Evolutionary conservation across 2,888 invertebrate species (phyloP), one percentile per base, ranked within the genome.

Genomic region (Drosophila ustulata): DNA sequence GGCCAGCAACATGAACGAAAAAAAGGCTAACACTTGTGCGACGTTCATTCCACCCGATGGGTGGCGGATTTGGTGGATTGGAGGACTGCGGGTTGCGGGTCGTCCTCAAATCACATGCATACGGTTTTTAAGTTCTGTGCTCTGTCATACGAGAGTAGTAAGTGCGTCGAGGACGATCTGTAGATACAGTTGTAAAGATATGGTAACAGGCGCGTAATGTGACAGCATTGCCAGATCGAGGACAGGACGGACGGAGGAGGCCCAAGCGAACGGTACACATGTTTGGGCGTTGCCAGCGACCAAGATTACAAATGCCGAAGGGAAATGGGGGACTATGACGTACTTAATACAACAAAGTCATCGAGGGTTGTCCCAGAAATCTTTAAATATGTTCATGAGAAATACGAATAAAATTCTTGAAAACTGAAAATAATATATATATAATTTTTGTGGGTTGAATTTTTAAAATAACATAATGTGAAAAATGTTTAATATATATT

Each of bases 161-260:
- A 87, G 82, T 82, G 84, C 73, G 80, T 73, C 71, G 80, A 75
- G 88, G 68, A 84, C 82, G 85, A 84, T 84, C 83, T 78, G 73
- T 52, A 88, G 88, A 85, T 88, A 86, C 86, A 88, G 83, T 86
- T 86, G 84, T 86, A 86, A 88, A 86, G 85, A 86, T 86, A 86
- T 74, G 86, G 79, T 85, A 81, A 85, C 68, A 85, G 82, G 77
- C 88, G 82, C 75, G 61, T 87, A 88, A 83, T 88, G 85, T 87
- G 84, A 82, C 87, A 86, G 83, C 80, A 58, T 77, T 79, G 68
- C 66, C 61, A 64, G 62, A 66, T 45, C 45, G 34, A 37, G 37
- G 46, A 45, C 41, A 53, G 41, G 28, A 8, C 3, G 28, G 56
- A 25, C 43, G 28, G 28, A 13, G 25, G 30, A 34, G 26, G 11